A percentile compares a stretch with the other conserved stretches of the same genome.
phyloP scores from a whole-genome alignment of 2,888 invertebrate species.

The Gortyna flavago region DNA sequence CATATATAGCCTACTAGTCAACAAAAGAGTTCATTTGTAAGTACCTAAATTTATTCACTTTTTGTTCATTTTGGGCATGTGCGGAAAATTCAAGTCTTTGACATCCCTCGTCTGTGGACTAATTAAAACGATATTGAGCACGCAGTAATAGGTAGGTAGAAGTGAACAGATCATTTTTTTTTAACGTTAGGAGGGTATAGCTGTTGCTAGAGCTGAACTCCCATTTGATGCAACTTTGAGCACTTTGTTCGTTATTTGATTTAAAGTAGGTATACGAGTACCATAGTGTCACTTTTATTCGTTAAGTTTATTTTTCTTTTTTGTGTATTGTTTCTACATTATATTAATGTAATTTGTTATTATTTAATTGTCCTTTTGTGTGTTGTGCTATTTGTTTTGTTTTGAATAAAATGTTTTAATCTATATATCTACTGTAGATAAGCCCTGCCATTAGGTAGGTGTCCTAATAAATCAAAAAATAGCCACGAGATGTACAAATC shows the following conservation, averaged over 20 bases:
- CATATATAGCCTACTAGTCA: background rate
- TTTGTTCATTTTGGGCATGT: background rate
- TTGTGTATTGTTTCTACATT: too few species aligned
- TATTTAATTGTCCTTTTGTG: background rate
- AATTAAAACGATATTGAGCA: background rate
- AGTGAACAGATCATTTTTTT: background rate
- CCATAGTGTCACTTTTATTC: background rate
- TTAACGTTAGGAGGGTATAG: too few species aligned
- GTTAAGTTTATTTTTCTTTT: background rate
- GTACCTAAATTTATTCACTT: background rate
- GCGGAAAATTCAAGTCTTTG: background rate
- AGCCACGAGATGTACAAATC: slow-evolving; percentile 1
- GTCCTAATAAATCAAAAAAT: slow-evolving; percentile 4
- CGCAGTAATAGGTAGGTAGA: too few species aligned
- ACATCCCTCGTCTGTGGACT: background rate
- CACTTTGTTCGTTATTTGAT: too few species aligned
- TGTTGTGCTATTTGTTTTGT: background rate
- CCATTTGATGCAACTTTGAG: background rate
- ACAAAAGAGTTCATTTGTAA: background rate
- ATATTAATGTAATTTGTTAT: too few species aligned
- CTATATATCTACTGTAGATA: background rate
- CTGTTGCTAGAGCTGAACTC: background rate
- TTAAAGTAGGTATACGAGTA: too few species aligned
- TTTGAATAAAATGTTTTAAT: background rate
- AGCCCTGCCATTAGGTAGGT: background rate